Percentiles rank a stretch among this genome's conserved stretches.
Conservation (phyloP, 2,888 invertebrate species). For the Allophyes oxyacanthae region DNA sequence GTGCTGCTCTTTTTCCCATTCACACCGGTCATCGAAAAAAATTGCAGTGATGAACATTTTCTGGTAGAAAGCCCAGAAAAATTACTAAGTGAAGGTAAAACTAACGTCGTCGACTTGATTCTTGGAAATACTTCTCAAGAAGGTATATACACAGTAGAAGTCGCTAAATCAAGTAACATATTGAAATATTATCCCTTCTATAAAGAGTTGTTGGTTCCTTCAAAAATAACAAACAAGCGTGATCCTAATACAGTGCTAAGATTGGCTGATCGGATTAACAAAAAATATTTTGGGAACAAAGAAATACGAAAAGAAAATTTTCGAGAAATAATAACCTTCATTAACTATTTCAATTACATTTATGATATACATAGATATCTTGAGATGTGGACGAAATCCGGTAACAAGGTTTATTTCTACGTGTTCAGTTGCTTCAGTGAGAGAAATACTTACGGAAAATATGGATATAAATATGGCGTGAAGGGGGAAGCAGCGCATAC, state of each 20-base stretch:
- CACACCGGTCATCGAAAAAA: constrained; percentile 58
- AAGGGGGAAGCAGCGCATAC: constrained; percentile 56
- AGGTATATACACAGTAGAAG: constrained; percentile 72
- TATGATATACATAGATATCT: constrained; percentile 48
- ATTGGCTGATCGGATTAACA: constrained; percentile 43
- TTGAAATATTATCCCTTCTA: constrained; percentile 37
- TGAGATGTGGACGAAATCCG: constrained; percentile 33
- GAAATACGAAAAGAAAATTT: constrained; percentile 31
- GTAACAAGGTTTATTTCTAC: constrained; percentile 58
- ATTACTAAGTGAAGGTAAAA: constrained; percentile 69
- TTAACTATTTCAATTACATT: constrained; percentile 30
- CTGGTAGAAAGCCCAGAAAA: constrained; percentile 47
- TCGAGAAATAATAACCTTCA: constrained; percentile 41
- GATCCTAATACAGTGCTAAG: constrained; percentile 40
- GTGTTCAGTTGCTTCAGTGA: constrained; percentile 61
- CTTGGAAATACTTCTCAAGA: constrained; percentile 91
- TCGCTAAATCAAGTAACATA: constrained; percentile 15
- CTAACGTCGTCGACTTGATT: constrained; percentile 89
- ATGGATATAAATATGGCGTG: constrained; percentile 52
- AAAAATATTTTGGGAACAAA: constrained; percentile 54
- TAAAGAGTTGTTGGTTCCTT: constrained; percentile 51
- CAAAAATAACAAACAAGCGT: constrained; percentile 45
- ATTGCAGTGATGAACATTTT: constrained; percentile 50
- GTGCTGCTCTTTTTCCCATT: constrained; percentile 26
- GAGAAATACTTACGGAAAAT: constrained; percentile 58